Conservation (phyloP, 2,797 vertebrate species). For the Macropodus opercularis region DNA sequence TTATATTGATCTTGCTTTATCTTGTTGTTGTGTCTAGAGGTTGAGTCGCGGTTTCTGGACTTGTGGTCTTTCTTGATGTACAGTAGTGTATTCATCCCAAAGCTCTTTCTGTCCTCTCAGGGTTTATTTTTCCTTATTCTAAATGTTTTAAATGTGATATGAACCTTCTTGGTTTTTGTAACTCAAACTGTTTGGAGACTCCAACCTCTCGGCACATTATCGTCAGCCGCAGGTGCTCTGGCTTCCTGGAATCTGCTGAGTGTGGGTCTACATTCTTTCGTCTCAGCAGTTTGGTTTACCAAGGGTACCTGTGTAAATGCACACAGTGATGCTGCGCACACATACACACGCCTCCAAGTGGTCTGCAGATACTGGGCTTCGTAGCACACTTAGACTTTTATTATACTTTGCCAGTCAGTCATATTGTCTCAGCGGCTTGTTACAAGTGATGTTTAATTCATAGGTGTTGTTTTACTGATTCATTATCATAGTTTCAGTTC, state of each 20-base stretch:
- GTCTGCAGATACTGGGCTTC: constrained; percentile 19
- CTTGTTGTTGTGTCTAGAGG: too few relatives aligned
- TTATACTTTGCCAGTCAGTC: constrained; percentile 22
- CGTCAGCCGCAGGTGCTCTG: constrained; percentile 44
- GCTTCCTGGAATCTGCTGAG: constrained; percentile 62
- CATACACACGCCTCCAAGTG: background rate
- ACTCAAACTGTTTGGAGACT: constrained; percentile 42
- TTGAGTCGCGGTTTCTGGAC: too few relatives aligned
- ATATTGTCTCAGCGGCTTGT: constrained; percentile 13
- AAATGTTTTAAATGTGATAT: constrained; percentile 7
- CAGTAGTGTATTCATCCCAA: background rate
- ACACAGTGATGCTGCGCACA: constrained; percentile 1
- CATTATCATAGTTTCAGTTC: constrained; percentile 2
- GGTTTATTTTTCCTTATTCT: constrained; percentile 37
- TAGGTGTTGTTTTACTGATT: constrained; percentile 10
- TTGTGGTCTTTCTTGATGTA: too few relatives aligned
- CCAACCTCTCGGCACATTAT: constrained; percentile 40
- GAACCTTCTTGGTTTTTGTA: constrained; percentile 25
- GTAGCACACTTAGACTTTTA: constrained; percentile 16
- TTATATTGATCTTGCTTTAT: background rate
- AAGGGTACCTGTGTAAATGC: constrained; percentile 38
- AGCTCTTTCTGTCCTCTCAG: constrained; percentile 6
- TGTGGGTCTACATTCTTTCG: constrained; percentile 35
- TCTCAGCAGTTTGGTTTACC: constrained; percentile 60
- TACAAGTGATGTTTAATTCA: constrained; percentile 8